Base-by-base conservation (phyloP, 2,888 invertebrate species). In the Epirrhoe tristata region DNA sequence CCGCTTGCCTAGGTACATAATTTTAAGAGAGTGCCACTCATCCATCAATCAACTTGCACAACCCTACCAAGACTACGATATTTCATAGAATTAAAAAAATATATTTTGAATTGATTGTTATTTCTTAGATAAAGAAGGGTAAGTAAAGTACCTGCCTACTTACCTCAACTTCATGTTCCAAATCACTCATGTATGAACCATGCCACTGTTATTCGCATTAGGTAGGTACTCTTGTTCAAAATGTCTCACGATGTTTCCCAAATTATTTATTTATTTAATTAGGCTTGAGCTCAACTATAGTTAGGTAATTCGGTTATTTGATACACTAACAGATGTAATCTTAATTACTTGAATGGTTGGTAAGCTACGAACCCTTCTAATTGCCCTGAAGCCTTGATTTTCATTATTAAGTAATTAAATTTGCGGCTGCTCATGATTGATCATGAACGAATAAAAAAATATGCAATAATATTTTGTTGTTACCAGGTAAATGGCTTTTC, bases 31-130 rank as follows among this genome's bases (percentile, higher is more conserved):
- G 39, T 56, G 58, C 63, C 57, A 51, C 17, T 52, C 58, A 71
- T 73, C 67, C 58, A 71, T 73, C 67, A 64, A 71, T 73, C 69
- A 73, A 62, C 36, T 7, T 24, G 16, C 5, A 53, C 31, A 55
- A 34, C 31, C 39, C 32, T 51, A 10, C 51, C 32, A 32, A 43
- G 52, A 60, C n/a, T 39, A 52, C n/a, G 7, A 58, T 57, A 32
- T 6, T 32, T 32, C 3, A 32, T 32, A 3, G 32, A 32, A 5
- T 32, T 32, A 3, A 32, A 32, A 32, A 32, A 32, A n/a, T n/a
- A 32, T 32, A 32, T 6, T 32, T 32, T 3, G 5, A 32, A 24
- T 24, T 24, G 24, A 24, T 24, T 3, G 24, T 24, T 3, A 2
- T 24, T 7, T 39, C 10, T 10, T 39, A 39, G 2, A 39, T 10